Conservation (phyloP, 1,140 invertebrate genomes). For the Proctacanthus coquilletti region DNA sequence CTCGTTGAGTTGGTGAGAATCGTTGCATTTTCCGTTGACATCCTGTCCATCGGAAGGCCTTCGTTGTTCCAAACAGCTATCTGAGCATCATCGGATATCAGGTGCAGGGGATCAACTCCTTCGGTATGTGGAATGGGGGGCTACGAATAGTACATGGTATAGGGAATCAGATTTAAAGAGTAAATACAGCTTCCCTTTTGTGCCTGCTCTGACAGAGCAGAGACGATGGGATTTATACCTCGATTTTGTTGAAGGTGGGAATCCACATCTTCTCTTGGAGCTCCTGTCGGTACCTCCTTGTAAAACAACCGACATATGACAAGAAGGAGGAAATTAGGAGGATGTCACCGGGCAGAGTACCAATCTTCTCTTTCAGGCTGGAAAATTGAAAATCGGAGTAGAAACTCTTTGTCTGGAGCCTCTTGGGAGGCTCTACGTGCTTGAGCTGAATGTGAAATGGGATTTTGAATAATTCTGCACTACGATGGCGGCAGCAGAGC, state of each 20-base stretch:
- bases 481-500: no score
- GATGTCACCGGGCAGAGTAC: slow-evolving; percentile 80
- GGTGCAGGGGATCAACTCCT: slow-evolving; percentile 60
- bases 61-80: slow-evolving; percentile 92
- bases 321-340: slow-evolving; percentile 84
- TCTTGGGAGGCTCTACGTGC: no score
- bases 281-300: slow-evolving; percentile 66
- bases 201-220: no score
- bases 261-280: slow-evolving; percentile 67
- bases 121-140: slow-evolving; percentile 65
- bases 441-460: no score
- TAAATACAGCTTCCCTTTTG: not conserved
- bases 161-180: slow-evolving; percentile 1
- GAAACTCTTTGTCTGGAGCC: no score
- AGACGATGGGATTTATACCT: slow-evolving; percentile 32
- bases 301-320: slow-evolving; percentile 91
- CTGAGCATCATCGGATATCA: slow-evolving; percentile 82
- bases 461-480: no score
- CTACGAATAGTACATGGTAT: slow-evolving; percentile 22
- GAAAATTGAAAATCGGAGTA: slow-evolving; percentile 3
- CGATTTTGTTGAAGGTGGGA: slow-evolving; percentile 27
- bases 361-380: slow-evolving; percentile 38
- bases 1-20: slow-evolving; percentile 79
- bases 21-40: slow-evolving; percentile 91
- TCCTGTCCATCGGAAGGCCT: slow-evolving; percentile 78